Conservation (phyloP, 2,113 vertebrate genomes). For the Elanoides forficatus region DNA sequence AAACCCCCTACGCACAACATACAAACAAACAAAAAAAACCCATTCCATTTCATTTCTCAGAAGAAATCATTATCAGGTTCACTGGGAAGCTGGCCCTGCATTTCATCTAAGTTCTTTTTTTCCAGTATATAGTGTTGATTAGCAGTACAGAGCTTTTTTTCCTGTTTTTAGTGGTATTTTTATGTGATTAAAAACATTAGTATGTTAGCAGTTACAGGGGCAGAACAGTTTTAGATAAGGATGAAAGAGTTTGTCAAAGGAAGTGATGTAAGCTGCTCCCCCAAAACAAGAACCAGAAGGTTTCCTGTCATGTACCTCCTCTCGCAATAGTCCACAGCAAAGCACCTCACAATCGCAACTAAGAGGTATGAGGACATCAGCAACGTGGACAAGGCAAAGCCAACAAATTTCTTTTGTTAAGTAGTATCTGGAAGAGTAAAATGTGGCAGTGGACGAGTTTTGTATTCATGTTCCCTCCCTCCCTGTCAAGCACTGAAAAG, state of each 20-base stretch:
- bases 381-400: neutral
- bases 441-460: neutral
- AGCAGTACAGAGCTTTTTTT: neutral
- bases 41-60: neutral
- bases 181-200: neutral
- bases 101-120: neutral
- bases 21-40: neutral
- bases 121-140: neutral
- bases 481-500: neutral
- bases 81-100: neutral
- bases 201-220: neutral
- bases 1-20: neutral
- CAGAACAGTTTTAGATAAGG: neutral
- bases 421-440: neutral
- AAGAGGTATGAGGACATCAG: neutral
- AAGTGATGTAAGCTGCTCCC: rapidly evolving
- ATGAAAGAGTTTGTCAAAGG: neutral
- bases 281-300: neutral
- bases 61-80: neutral
- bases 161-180: neutral
- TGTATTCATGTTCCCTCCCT: neutral
- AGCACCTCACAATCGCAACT: neutral
- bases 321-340: neutral
- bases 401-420: neutral
- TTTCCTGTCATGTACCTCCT: neutral